Evolutionary conservation across 1,140 invertebrate species (phyloP), one percentile per base, ranked within the genome.

Genomic region (Heliconius congener): DNA sequence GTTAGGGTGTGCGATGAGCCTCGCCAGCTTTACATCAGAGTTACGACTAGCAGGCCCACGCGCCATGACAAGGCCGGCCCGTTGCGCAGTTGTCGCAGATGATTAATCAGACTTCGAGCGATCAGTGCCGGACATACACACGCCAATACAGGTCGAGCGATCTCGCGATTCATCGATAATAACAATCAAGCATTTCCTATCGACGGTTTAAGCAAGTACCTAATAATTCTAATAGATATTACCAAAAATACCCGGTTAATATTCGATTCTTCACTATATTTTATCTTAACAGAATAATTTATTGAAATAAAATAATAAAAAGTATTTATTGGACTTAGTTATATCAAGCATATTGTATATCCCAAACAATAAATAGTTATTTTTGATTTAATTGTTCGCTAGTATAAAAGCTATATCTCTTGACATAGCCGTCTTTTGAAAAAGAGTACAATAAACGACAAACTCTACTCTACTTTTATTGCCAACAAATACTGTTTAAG

Each of bases 31-130:
- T 86, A 86, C 85, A 83, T 85, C 81, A 91, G 83, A 88, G 85
- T 91, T 92, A 91, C 91, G 90, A 91, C 88, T 86, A 82, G 79
- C 76, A 74, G 84, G 81, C 93, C 93, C 91, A 94, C 93, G 93
- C 90, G 85, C 85, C 75, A 60, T 77, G 57, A 76, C 91, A 93
- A 93, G 93, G 92, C 84, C 92, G 85, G 74, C 73, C 80, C 82
- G 86, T 88, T 93, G 91, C 93, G 93, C 91, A 93, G 91, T 94
- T 91, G 91, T 87, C 86, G 82, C 82, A 83, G 86, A 91, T 94
- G 92, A 93, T 94, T 93, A 92, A 94, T 92, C 88, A 85, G 82
- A 76, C 84, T 85, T 84, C 84, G 86, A 83, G 77, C 86, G 86
- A 92, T 88, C 90, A 91, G 89, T 90, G 87, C 87, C 86, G 93